These are phyloP conservation scores for Characodon lateralis DNA, from an alignment of 2,797 vertebrate species.

Conservation along the genomic window DNA sequence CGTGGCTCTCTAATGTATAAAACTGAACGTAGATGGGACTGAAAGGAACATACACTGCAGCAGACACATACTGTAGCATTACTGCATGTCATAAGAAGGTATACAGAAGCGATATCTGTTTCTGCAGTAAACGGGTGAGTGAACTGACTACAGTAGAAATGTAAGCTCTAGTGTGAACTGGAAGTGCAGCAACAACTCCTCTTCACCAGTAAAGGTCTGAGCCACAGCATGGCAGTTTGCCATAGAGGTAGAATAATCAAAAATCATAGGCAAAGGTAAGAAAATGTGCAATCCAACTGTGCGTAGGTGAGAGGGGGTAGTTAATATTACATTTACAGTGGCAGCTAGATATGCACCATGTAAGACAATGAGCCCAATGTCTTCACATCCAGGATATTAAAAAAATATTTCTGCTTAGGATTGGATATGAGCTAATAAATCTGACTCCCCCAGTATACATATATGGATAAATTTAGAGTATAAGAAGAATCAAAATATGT, in stretches of 20 bases:
- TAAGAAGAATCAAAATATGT: constrained; percentile 37
- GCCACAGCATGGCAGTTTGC: constrained; percentile 31
- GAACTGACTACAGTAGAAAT: constrained; percentile 12
- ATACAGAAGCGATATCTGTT: constrained; percentile 16
- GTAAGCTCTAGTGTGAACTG: constrained; percentile 30
- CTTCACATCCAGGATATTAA: constrained; percentile 48
- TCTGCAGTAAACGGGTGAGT: constrained; percentile 18
- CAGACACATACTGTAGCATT: neutral
- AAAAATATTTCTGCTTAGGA: constrained; percentile 28
- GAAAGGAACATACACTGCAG: constrained; percentile 3
- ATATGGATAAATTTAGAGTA: constrained; percentile 48
- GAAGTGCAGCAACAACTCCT: constrained; percentile 38
- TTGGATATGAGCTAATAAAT: constrained; percentile 28
- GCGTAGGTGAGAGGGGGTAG: constrained; percentile 53
- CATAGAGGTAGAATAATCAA: constrained; percentile 55
- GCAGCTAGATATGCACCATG: constrained; percentile 31
- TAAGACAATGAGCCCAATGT: constrained; percentile 37
- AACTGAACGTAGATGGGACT: constrained; percentile 15
- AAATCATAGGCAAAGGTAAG: constrained; percentile 42
- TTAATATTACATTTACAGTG: constrained; percentile 57
- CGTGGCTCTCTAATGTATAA: constrained; percentile 48
- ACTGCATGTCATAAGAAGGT: constrained; percentile 12
- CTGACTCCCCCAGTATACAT: constrained; percentile 24
- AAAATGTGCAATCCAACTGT: constrained; percentile 51
- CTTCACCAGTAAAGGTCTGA: constrained; percentile 33